A percentile compares a stretch with the other conserved stretches of the same genome.
phyloP scores from a whole-genome alignment of 2,797 vertebrate species.

The Synaphobranchus kaupii region DNA sequence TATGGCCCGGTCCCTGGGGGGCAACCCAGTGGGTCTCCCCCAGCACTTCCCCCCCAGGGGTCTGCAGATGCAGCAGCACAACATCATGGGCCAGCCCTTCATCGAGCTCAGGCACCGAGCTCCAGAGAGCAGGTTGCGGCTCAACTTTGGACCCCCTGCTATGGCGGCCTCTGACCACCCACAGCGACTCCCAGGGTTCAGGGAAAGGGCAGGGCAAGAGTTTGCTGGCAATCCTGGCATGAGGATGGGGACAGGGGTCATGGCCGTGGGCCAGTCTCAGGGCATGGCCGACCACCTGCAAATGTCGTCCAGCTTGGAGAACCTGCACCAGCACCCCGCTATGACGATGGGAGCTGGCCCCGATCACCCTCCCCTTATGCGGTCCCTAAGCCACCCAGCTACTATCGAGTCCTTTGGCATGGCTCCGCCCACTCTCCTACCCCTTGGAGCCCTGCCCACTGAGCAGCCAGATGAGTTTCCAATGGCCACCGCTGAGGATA shows the following conservation, averaged over 20 bases:
- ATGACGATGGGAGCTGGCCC: conserved; percentile 62
- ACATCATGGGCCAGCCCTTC: conserved; percentile 90
- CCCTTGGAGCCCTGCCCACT: conserved; percentile 47
- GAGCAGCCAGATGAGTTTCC: conserved; percentile 59
- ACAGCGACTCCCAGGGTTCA: conserved; percentile 63
- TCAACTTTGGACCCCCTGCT: conserved; percentile 68
- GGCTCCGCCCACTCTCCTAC: conserved; percentile 47
- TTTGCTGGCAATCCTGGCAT: conserved; percentile 55
- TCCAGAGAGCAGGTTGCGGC: conserved; percentile 80
- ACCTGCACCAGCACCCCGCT: conserved; percentile 65
- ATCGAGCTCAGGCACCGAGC: conserved; percentile 89
- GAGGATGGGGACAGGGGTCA: conserved; percentile 66
- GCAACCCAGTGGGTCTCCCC: conserved; percentile 66
- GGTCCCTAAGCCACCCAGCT: conserved; percentile 64
- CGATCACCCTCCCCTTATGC: conserved; percentile 64
- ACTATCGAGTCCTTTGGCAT: conserved; percentile 63
- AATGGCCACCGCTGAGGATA: conserved; percentile 63
- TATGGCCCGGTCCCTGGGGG: conserved; percentile 68
- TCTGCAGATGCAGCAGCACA: conserved; percentile 85
- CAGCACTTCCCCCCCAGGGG: conserved; percentile 81
- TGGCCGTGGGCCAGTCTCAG: conserved; percentile 65
- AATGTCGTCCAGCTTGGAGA: conserved; percentile 67
- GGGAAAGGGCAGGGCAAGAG: conserved; percentile 68
- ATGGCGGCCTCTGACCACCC: conserved; percentile 58
- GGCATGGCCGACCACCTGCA: conserved; percentile 64